Evolutionary conservation across 2,888 invertebrate genomes (phyloP).

Genomic region (Dendrolimus pini): DNA sequence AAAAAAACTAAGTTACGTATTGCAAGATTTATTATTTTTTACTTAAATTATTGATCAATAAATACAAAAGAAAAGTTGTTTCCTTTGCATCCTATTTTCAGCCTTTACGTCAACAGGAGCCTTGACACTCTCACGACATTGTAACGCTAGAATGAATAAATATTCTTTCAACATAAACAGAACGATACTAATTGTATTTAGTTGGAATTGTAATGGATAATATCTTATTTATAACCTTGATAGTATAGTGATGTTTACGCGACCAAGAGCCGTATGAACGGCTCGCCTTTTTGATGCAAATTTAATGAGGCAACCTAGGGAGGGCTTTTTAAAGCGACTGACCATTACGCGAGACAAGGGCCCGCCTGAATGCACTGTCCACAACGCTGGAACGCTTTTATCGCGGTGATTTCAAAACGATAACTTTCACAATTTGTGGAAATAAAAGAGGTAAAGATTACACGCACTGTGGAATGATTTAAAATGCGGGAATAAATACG

Average conservation of each 20-base stretch:
- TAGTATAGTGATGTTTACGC: slow-evolving; percentile 29
- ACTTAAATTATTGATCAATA: too few species aligned
- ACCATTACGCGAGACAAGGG: slow-evolving; percentile 60
- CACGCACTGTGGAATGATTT: neutral
- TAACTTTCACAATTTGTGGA: slow-evolving; percentile 9
- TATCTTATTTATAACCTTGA: slow-evolving; percentile 15
- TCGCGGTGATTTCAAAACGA: slow-evolving; percentile 14
- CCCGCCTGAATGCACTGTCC: slow-evolving; percentile 48
- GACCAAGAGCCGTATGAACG: slow-evolving; percentile 40
- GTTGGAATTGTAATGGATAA: slow-evolving; percentile 13
- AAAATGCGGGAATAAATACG: too few species aligned
- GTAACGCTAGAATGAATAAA: too few species aligned
- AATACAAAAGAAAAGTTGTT: too few species aligned
- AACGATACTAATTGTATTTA: neutral
- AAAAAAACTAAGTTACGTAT: too few species aligned
- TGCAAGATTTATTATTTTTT: too few species aligned
- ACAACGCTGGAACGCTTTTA: slow-evolving; percentile 16
- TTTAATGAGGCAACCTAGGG: slow-evolving; percentile 56
- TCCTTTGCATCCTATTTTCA: too few species aligned
- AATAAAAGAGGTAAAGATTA: neutral
- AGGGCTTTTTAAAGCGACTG: slow-evolving; percentile 47
- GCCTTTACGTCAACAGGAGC: too few species aligned
- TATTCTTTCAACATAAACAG: neutral
- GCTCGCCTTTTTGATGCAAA: slow-evolving; percentile 54
- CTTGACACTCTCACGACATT: too few species aligned